These are phyloP conservation scores for Bursaphelenchus okinawaensis DNA, from an alignment of 2,888 invertebrate genomes.

Conservation along the genomic window DNA sequence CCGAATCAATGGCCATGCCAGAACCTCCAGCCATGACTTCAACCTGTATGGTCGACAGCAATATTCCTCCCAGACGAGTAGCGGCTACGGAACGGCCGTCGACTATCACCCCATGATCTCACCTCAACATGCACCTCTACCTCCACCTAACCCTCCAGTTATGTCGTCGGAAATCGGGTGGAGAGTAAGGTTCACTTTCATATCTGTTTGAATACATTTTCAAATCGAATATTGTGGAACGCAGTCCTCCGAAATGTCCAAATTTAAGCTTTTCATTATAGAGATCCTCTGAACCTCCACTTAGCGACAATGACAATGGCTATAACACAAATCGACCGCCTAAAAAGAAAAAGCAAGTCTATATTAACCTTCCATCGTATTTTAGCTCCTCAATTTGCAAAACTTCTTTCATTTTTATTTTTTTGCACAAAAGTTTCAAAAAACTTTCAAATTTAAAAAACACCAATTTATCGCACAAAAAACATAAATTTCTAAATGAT, in stretches of 20 bases:
- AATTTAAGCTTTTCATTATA: constrained; percentile 8
- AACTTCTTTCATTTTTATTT: too few relatives aligned
- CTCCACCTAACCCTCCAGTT: neutral
- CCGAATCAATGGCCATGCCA: neutral
- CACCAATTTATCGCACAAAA: too few relatives aligned
- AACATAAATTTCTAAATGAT: neutral
- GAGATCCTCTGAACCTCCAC: constrained; percentile 18
- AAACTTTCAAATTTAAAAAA: too few relatives aligned
- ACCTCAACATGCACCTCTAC: neutral
- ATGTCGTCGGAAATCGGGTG: neutral
- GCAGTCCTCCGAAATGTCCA: too few relatives aligned
- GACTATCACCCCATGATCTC: neutral
- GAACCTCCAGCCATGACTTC: neutral
- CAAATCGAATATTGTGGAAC: neutral
- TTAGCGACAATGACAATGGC: constrained; percentile 14
- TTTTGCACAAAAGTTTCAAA: too few relatives aligned
- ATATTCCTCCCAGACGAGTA: neutral
- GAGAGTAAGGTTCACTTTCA: constrained; percentile 3
- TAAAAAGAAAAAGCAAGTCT: constrained; percentile 8
- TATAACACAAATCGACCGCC: constrained; percentile 3
- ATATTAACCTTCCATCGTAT: neutral
- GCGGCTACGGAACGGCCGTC: neutral
- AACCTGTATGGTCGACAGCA: neutral
- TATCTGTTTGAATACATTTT: too few relatives aligned
- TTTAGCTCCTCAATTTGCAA: too few relatives aligned